Percentiles rank a stretch among this genome's conserved stretches.
Conservation (phyloP, 2,888 invertebrate species). For the Cyrtodaria siliqua region DNA sequence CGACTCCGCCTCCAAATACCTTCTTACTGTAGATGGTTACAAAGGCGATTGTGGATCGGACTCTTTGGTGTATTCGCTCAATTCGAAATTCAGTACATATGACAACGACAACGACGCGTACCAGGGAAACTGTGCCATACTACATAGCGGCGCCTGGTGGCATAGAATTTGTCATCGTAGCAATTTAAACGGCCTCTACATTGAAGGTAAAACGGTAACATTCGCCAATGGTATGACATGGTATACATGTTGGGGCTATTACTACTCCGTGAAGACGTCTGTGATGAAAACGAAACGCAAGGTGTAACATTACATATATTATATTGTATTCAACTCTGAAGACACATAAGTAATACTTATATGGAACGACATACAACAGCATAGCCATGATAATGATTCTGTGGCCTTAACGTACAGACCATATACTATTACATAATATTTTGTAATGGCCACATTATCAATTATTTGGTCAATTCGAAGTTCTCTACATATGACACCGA, state of each 20-base stretch:
- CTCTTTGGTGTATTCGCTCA: not conserved
- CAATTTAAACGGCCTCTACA: constrained; percentile 11
- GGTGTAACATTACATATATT: no score
- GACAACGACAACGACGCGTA: constrained; percentile 2
- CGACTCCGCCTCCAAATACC: not conserved
- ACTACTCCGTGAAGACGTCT: not conserved
- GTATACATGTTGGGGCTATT: not conserved
- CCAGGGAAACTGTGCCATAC: not conserved
- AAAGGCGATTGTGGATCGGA: constrained; percentile 2
- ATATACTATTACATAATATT: no score
- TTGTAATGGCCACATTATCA: no score
- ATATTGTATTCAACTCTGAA: no score
- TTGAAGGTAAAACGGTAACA: not conserved
- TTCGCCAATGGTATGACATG: constrained; percentile 3
- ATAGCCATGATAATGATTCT: no score
- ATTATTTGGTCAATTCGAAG: no score
- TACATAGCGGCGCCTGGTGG: constrained; percentile 11
- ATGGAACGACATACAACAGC: no score
- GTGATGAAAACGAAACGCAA: not conserved
- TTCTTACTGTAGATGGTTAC: not conserved
- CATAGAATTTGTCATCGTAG: constrained; percentile 1
- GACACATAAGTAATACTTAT: no score
- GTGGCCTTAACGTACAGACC: no score
- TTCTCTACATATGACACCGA: no score
- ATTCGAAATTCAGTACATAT: not conserved